Evolutionary conservation across 1,140 invertebrate genomes (phyloP).

Genomic region (Microplitis demolitor): DNA sequence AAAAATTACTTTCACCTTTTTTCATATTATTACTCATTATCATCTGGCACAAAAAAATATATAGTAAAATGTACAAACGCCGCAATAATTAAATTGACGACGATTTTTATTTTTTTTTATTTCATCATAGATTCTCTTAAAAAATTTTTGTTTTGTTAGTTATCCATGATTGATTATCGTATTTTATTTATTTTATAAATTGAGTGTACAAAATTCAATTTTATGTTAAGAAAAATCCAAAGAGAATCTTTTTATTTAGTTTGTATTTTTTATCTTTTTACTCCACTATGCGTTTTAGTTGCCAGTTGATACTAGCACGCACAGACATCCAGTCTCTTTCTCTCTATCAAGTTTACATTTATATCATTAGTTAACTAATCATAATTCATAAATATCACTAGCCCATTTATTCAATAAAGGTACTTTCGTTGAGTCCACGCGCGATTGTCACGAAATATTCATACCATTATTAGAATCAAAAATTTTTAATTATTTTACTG

Average conservation of each 20-base stretch:
- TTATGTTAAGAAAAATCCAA: conserved; percentile 10
- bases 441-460: conserved; percentile 28
- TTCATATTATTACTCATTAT: not conserved
- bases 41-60: conserved; percentile 29
- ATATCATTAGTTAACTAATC: not conserved
- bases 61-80: conserved; percentile 22
- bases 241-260: conserved; percentile 20
- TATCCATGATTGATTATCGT: not conserved
- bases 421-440: conserved; percentile 30
- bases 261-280: conserved; percentile 4
- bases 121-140: conserved; percentile 10
- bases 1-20: not conserved
- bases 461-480: not conserved
- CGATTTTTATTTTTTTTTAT: not conserved
- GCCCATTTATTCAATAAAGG: conserved; percentile 31
- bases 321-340: conserved; percentile 26
- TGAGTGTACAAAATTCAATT: conserved; percentile 18
- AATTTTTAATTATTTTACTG: not conserved
- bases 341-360: conserved; percentile 24
- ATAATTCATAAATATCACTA: conserved; percentile 28
- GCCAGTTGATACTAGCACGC: conserved; percentile 22
- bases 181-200: conserved; percentile 16
- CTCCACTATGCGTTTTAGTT: conserved; percentile 2
- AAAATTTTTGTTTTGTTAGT: not conserved
- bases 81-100: conserved; percentile 14